Evolutionary conservation across 1,140 invertebrate species (phyloP).

Genomic region (Sesamia nonagrioides): DNA sequence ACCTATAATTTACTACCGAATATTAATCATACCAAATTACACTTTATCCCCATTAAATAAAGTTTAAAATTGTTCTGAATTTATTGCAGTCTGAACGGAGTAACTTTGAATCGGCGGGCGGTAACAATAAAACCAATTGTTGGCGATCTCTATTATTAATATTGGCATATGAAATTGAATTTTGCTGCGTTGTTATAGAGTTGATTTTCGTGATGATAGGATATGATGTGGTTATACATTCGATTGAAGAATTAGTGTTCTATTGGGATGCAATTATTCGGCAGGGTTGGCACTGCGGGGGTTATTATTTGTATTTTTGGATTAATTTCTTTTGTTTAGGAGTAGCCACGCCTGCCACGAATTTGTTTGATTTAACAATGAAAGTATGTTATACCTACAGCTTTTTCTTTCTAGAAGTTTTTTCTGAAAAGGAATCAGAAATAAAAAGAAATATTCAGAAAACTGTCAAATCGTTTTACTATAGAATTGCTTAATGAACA

Average conservation of each 20-base stretch:
- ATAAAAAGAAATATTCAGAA: not conserved
- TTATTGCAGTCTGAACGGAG: conserved; percentile 52
- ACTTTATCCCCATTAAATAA: conserved; percentile 53
- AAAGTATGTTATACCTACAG: conserved; percentile 35
- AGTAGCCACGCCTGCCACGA: conserved; percentile 21
- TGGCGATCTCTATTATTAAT: conserved; percentile 47
- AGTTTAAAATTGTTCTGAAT: conserved; percentile 52
- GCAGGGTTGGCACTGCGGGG: conserved; percentile 61
- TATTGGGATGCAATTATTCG: conserved; percentile 78
- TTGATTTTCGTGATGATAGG: conserved; percentile 43
- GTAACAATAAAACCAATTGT: conserved; percentile 85
- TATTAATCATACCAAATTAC: conserved; percentile 56
- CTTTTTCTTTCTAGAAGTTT: not conserved
- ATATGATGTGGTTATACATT: conserved; percentile 64
- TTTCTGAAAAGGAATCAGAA: not conserved
- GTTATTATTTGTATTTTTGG: conserved; percentile 35
- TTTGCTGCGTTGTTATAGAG: conserved; percentile 46
- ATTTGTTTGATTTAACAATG: conserved; percentile 12
- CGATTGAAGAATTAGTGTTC: conserved; percentile 83
- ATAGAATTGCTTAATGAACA: too few species aligned
- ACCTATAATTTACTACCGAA: conserved; percentile 73
- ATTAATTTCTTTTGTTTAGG: conserved; percentile 17
- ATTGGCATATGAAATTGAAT: conserved; percentile 44
- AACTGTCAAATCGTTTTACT: too few species aligned
- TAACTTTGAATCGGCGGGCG: conserved; percentile 83